Base-by-base conservation (phyloP, 2,113 vertebrate genomes). In the Anoura caudifer region DNA sequence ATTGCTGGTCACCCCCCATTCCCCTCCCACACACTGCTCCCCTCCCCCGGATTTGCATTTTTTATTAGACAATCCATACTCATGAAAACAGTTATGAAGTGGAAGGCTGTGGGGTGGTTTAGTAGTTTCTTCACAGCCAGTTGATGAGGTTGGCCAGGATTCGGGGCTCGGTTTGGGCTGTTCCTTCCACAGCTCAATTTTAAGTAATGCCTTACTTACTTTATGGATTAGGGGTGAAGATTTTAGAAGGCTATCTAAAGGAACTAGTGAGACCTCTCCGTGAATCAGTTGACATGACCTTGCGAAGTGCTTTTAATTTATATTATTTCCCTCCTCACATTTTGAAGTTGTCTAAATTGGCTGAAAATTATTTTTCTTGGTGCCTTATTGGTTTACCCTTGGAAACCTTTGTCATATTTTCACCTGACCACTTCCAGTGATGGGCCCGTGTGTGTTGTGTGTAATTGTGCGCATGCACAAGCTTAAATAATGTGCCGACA, bases 361-460 rank as follows among this genome's bases (percentile, higher is more conserved):
- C 88, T 95, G 85, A 85, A 77, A 90, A 81, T 87, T 11, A 38
- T 95, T 96, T 93, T 90, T 93, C 94, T 82, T 75, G 88, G 96
- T 97, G 97, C 97, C 97, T 97, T 98, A 95, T 94, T 96, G 96
- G 94, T 95, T 94, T 93, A 83, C 93, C 87, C 79, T 69, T 61
- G 54, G 54, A 93, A 96, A 69, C 67, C 91, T 96, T 88, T 97
- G 87, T 97, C 88, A 36, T 61, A 24, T 47, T 93, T 96, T 87
- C 91, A 73, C 12, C 33, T 89, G 59, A 80, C 83, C 19, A 26
- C 69, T 94, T 38, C 59, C 82, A 24, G 3, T 41, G 75, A 73
- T 15, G 22, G 47, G 88, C 84, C 54, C n/a, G 6, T 59, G n/a
- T 80, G 45, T 67, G 91, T 75, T 50, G 75, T 81, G 41, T 72